These are phyloP conservation scores for Drosophila sulfurigaster DNA, from an alignment of 1,140 invertebrate genomes.

Conservation along the genomic window DNA sequence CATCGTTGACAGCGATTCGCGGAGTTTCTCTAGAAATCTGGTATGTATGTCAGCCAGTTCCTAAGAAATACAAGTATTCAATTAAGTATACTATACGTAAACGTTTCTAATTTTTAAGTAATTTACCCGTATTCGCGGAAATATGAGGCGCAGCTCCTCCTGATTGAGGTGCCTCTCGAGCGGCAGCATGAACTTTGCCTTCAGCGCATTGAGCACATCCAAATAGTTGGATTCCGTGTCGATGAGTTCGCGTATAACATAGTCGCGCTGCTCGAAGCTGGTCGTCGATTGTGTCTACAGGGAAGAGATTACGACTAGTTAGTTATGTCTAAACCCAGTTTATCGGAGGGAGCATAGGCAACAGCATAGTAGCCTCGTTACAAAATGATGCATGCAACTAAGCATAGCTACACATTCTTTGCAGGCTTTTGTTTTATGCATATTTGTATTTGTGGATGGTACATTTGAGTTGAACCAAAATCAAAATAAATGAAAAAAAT, in stretches of 20 bases:
- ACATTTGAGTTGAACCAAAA: conserved; percentile 34
- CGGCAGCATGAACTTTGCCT: conserved; percentile 92
- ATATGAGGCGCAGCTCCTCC: conserved; percentile 93
- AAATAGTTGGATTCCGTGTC: conserved; percentile 99
- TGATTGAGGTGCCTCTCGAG: conserved; percentile 89
- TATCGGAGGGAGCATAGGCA: conserved; percentile 4
- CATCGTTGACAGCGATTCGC: conserved; percentile 88
- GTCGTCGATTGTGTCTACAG: conserved; percentile 86
- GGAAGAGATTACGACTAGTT: conserved; percentile 20
- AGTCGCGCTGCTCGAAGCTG: conserved; percentile 95
- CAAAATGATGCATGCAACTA: conserved; percentile 39
- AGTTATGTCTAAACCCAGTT: conserved; percentile 11
- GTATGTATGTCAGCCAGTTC: conserved; percentile 95
- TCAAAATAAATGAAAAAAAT: too few species aligned
- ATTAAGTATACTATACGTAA: not conserved
- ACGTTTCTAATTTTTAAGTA: too few species aligned
- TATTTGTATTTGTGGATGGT: conserved; percentile 24
- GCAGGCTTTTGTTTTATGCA: conserved; percentile 33
- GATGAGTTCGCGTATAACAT: conserved; percentile 97
- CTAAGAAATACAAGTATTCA: conserved; percentile 83
- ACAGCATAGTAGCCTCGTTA: conserved; percentile 18
- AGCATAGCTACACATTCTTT: conserved; percentile 43
- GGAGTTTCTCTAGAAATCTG: conserved; percentile 92
- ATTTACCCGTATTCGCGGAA: conserved; percentile 94
- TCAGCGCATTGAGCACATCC: conserved; percentile 95